Conservation (phyloP, 2,888 invertebrate genomes). For the Cecidostiba fungosa region DNA sequence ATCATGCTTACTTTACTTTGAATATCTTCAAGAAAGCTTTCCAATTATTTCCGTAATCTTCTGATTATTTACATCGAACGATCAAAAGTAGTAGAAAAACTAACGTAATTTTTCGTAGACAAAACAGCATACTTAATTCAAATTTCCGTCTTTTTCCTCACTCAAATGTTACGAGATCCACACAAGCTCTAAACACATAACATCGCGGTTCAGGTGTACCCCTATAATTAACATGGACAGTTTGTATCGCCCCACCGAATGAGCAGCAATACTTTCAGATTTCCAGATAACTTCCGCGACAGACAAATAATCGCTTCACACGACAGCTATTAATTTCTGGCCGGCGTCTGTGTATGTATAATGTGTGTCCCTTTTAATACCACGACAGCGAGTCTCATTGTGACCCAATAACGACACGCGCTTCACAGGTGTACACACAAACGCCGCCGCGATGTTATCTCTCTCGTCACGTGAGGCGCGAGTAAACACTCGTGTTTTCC, state of each 20-base stretch:
- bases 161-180: neutral
- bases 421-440: neutral
- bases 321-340: conserved; percentile 38
- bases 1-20: no score
- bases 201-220: neutral
- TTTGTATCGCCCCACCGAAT: neutral
- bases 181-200: neutral
- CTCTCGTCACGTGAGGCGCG: neutral
- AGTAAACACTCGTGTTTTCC: neutral
- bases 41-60: no score
- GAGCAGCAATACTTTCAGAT: neutral
- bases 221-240: neutral
- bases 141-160: no score
- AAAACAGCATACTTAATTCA: no score
- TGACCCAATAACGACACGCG: conserved; percentile 28
- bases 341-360: neutral
- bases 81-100: no score
- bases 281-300: neutral
- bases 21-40: no score
- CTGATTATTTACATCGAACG: no score
- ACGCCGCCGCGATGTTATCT: conserved; percentile 12
- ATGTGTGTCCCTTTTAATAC: neutral
- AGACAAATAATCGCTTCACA: neutral
- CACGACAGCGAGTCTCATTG: neutral
- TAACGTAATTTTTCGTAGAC: no score